Conservation (phyloP, 2,113 vertebrate species). For the Albula glossodonta region DNA sequence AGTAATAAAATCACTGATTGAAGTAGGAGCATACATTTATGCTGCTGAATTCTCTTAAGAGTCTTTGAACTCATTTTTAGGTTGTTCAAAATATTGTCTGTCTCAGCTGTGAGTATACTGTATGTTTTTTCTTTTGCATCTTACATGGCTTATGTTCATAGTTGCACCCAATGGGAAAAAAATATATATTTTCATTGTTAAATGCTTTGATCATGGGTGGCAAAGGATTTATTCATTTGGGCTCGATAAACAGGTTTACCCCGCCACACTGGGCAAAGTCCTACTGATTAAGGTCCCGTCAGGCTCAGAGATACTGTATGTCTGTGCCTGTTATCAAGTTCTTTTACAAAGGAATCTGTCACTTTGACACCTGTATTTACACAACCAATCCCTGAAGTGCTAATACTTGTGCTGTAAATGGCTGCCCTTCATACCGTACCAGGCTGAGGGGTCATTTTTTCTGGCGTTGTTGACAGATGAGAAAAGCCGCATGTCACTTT, state of each 20-base stretch:
- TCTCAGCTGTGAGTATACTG: too few species aligned
- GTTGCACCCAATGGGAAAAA: not conserved
- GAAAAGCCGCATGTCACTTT: not conserved
- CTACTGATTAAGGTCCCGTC: not conserved
- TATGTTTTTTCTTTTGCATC: too few species aligned
- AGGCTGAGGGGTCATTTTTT: too few species aligned
- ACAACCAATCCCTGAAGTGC: not conserved
- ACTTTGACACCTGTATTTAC: not conserved
- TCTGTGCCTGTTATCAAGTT: not conserved
- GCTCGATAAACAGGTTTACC: not conserved
- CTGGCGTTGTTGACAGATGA: too few species aligned
- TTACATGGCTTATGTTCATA: not conserved
- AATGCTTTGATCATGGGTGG: not conserved
- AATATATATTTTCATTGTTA: not conserved
- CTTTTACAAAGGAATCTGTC: not conserved
- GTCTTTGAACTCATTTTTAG: too few species aligned
- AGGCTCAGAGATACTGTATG: not conserved
- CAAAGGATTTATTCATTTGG: not conserved
- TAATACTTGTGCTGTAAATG: not conserved
- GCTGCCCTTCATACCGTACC: not conserved
- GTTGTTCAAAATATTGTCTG: too few species aligned
- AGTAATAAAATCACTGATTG: too few species aligned
- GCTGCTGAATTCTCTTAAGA: too few species aligned
- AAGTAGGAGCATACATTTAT: too few species aligned
- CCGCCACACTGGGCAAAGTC: not conserved